A percentile compares a stretch with the other conserved stretches of the same genome.
Evolutionary conservation across 2,113 vertebrate genomes (phyloP).

Genomic region (Nycticryphes semicollaris): DNA sequence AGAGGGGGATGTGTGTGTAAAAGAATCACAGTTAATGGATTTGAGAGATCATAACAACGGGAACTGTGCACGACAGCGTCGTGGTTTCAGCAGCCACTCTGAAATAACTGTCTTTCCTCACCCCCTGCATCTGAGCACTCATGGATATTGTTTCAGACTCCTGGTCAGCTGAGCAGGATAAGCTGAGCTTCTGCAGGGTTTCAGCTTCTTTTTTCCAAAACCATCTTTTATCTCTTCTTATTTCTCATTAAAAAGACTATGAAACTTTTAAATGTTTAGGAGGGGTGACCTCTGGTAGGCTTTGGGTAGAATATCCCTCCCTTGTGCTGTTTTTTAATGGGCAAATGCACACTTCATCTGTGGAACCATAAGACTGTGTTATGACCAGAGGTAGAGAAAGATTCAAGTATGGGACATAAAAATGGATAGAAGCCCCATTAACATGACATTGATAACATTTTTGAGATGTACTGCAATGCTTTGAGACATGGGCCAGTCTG

Average conservation of each 20-base stretch:
- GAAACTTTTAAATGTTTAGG: background rate
- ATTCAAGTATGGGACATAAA: background rate
- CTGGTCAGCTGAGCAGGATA: background rate
- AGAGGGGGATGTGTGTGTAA: background rate
- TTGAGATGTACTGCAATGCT: background rate
- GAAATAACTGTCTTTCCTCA: background rate
- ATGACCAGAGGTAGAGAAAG: background rate
- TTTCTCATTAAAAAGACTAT: background rate
- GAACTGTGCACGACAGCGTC: background rate
- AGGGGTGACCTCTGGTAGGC: background rate
- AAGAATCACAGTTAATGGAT: conserved; percentile 1
- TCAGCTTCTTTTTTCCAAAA: background rate
- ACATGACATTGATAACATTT: background rate
- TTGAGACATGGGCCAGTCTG: background rate
- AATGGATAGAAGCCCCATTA: background rate
- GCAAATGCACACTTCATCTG: background rate
- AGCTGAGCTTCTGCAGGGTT: background rate
- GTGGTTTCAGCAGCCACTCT: background rate
- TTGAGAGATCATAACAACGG: background rate
- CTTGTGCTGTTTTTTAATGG: background rate
- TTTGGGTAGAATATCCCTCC: background rate
- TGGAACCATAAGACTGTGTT: background rate
- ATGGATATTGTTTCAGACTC: background rate
- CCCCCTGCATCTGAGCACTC: background rate
- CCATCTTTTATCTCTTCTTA: background rate